Evolutionary conservation across 2,113 vertebrate genomes (phyloP).

Genomic region (Carassius auratus): DNA sequence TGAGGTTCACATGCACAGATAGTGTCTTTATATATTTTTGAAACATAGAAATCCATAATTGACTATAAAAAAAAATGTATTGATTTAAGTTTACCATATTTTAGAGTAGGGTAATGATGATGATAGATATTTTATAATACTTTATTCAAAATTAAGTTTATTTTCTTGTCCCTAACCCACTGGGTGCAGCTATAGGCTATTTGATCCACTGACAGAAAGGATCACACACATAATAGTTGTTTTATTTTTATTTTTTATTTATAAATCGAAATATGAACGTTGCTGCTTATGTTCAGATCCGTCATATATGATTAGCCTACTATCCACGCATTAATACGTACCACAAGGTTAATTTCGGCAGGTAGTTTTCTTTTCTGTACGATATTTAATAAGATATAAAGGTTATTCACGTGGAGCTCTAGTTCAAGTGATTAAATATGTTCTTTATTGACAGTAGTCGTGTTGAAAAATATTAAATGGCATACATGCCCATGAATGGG

Average conservation of each 20-base stretch:
- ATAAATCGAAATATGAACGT: not conserved
- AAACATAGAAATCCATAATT: too few relatives aligned
- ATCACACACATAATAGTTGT: not conserved
- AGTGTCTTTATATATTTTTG: not conserved
- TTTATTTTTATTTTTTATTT: too few relatives aligned
- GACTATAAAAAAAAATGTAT: too few relatives aligned
- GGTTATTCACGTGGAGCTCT: not conserved
- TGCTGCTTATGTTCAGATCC: not conserved
- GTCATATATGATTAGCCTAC: not conserved
- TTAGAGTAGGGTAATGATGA: not conserved
- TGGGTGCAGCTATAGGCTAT: not conserved
- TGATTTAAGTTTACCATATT: not conserved
- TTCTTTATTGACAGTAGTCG: not conserved
- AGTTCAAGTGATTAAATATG: not conserved
- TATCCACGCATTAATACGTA: not conserved
- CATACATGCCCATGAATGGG: not conserved
- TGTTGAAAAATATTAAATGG: not conserved
- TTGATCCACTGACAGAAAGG: not conserved
- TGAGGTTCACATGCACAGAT: not conserved
- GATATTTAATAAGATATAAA: not conserved
- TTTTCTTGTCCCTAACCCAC: not conserved
- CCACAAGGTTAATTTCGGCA: not conserved
- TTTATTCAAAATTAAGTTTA: not conserved
- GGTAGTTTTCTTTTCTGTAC: not conserved
- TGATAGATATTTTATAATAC: not conserved